These are phyloP conservation scores for Crypturellus undulatus DNA, from an alignment of 2,113 vertebrate genomes.

Conservation along the genomic window DNA sequence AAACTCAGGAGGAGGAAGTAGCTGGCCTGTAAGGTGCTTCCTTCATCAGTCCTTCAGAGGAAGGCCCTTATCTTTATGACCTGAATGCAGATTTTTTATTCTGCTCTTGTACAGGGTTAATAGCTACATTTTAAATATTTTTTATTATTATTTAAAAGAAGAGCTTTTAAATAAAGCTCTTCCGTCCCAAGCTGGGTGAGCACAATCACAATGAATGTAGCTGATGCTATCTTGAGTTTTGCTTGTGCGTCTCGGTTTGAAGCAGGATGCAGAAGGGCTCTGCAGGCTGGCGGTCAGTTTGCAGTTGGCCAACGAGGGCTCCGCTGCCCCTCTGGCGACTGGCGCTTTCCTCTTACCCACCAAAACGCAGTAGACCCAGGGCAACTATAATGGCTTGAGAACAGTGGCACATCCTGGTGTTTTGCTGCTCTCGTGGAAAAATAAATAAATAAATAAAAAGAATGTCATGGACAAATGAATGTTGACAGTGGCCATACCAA, in stretches of 20 bases:
- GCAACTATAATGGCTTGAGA: slow-evolving; percentile 61
- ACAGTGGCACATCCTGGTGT: slow-evolving; percentile 53
- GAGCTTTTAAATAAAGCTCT: slow-evolving; percentile 12
- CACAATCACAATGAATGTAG: slow-evolving; percentile 6
- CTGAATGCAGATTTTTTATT: slow-evolving; percentile 20
- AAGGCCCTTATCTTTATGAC: slow-evolving; percentile 29
- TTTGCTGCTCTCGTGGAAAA: background rate
- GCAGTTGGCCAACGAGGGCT: slow-evolving; percentile 22
- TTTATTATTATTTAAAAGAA: no score
- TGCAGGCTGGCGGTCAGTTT: background rate
- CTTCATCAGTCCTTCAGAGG: slow-evolving; percentile 21
- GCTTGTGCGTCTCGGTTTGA: background rate
- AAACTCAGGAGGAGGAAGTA: slow-evolving; percentile 45
- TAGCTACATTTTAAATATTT: background rate
- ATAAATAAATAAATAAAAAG: background rate
- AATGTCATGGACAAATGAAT: slow-evolving; percentile 68
- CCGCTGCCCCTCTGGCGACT: slow-evolving; percentile 57
- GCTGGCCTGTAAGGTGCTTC: background rate
- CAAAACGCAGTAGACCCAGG: slow-evolving; percentile 58
- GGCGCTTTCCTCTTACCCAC: slow-evolving; percentile 67
- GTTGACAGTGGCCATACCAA: slow-evolving; percentile 69
- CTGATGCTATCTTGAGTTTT: slow-evolving; percentile 50
- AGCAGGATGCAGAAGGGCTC: background rate
- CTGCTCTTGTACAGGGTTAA: background rate
- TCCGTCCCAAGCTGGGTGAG: background rate